These are phyloP conservation scores for Tipula helvola DNA, from an alignment of 2,888 invertebrate species.

Conservation along the genomic window DNA sequence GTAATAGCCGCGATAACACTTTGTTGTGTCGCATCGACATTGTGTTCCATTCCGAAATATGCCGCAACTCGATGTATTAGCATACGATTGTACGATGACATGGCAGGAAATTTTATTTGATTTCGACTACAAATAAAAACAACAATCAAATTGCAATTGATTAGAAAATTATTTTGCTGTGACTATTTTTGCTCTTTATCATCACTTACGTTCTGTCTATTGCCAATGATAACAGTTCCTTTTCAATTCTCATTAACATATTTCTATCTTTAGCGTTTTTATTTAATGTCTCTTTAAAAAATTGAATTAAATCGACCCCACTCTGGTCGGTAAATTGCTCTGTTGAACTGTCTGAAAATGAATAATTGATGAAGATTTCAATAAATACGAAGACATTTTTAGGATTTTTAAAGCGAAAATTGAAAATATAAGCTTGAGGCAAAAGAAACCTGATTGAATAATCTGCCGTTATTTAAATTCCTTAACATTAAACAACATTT, in stretches of 20 bases:
- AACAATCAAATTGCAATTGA: not conserved
- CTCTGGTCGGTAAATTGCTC: conserved; percentile 59
- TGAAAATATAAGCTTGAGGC: not conserved
- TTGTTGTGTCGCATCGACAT: conserved; percentile 71
- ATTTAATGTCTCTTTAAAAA: conserved; percentile 82
- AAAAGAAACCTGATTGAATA: not conserved
- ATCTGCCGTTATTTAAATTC: too few relatives aligned
- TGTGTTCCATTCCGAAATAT: conserved; percentile 89
- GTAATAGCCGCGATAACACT: conserved; percentile 79
- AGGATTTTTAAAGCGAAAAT: too few relatives aligned
- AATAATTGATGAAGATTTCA: not conserved
- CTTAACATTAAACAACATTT: too few relatives aligned
- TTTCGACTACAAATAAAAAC: conserved; percentile 42
- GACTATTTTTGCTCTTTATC: not conserved
- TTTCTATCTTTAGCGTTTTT: conserved; percentile 80
- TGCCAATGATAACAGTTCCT: conserved; percentile 70
- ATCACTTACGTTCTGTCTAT: conserved; percentile 61
- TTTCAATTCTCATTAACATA: conserved; percentile 75
- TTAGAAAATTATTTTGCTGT: not conserved
- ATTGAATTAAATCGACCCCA: conserved; percentile 72
- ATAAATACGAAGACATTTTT: not conserved
- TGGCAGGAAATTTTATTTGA: conserved; percentile 75
- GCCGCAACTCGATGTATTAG: conserved; percentile 88
- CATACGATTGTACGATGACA: conserved; percentile 95
- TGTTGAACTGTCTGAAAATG: conserved; percentile 55